phyloP scores from a whole-genome alignment of 2,113 vertebrate species.

The Sinocyclocheilus grahami region DNA sequence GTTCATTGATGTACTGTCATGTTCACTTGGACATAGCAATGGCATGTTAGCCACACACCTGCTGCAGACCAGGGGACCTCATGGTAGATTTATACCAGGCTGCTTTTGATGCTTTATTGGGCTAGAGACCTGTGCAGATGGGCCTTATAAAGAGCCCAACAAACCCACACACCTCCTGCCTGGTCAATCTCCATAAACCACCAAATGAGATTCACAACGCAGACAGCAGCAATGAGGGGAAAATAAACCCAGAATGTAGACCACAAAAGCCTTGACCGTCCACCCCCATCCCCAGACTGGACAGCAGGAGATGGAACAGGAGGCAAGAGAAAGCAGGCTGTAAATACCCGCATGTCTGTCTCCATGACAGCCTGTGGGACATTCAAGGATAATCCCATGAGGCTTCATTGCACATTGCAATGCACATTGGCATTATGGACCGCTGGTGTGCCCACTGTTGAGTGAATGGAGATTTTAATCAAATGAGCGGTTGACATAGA shows the following conservation, averaged over 20 bases:
- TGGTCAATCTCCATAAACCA: slow-evolving; percentile 52
- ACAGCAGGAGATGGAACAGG: slow-evolving; percentile 54
- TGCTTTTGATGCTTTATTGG: slow-evolving; percentile 51
- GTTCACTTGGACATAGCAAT: slow-evolving; percentile 18
- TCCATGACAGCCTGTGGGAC: slow-evolving; percentile 56
- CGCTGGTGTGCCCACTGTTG: slow-evolving; percentile 29
- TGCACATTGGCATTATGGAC: slow-evolving; percentile 49
- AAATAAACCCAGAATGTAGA: slow-evolving; percentile 53
- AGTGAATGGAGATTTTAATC: slow-evolving; percentile 9
- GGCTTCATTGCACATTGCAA: slow-evolving; percentile 51
- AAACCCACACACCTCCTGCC: slow-evolving; percentile 52
- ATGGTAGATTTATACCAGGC: slow-evolving; percentile 45
- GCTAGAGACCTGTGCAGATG: slow-evolving; percentile 52
- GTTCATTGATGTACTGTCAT: slow-evolving; percentile 16
- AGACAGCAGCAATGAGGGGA: slow-evolving; percentile 44
- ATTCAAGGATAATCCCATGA: slow-evolving; percentile 57
- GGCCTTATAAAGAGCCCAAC: slow-evolving; percentile 54
- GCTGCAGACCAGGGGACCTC: slow-evolving; percentile 33
- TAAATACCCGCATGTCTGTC: slow-evolving; percentile 60
- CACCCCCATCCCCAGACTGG: slow-evolving; percentile 37
- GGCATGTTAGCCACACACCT: slow-evolving; percentile 41
- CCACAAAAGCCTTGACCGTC: slow-evolving; percentile 42
- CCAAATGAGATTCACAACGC: slow-evolving; percentile 49
- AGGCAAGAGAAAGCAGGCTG: slow-evolving; percentile 58
- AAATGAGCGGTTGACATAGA: not conserved